Evolutionary conservation across 1,140 invertebrate genomes (phyloP), one percentile per base, ranked within the genome.

Genomic region (Polypedilum vanderplanki): DNA sequence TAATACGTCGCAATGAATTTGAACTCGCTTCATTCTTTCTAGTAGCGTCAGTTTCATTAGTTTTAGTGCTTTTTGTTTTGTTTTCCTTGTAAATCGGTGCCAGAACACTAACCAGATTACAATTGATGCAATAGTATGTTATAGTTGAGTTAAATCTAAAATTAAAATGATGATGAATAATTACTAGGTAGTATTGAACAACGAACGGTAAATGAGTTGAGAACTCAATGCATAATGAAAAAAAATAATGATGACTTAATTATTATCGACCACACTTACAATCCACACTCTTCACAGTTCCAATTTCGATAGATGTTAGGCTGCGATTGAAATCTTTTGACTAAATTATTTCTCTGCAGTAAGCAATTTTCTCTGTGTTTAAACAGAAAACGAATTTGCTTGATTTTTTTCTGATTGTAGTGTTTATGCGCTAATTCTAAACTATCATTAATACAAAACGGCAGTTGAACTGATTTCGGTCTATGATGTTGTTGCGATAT

Each of bases 51-150:
- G 10, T 40, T 3, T 33, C 40, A 40, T 40, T 24, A 18, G 1
- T 1, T 4, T 22, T 70, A n/a, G 9, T 70, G 18, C 12, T 70
- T 22, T 70, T 24, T 24, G 65, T 2, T 20, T 70, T 20, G 12
- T 78, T 82, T 67, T 79, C 81, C 76, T 83, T 83, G 76, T 83
- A 83, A 41, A 83, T 81, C 74, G 81, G 81, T 17, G 81, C 81
- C 76, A 83, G 76, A 75, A 80, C 79, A 77, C 81, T 83, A 10
- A 83, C 81, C 12, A 78, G 80, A 76, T 83, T 81, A 74, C 81
- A 83, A 77, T 81, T 81, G 40, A 83, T 75, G 67, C 81, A 83
- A 67, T 83, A 81, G 80, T 81, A 83, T 75, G 81, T 83, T 65
- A 83, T 81, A 10, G 81, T 70, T 22, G 65, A 70, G 10, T 70